Base-by-base conservation (phyloP, 2,797 vertebrate genomes). In the Pterois miles region DNA sequence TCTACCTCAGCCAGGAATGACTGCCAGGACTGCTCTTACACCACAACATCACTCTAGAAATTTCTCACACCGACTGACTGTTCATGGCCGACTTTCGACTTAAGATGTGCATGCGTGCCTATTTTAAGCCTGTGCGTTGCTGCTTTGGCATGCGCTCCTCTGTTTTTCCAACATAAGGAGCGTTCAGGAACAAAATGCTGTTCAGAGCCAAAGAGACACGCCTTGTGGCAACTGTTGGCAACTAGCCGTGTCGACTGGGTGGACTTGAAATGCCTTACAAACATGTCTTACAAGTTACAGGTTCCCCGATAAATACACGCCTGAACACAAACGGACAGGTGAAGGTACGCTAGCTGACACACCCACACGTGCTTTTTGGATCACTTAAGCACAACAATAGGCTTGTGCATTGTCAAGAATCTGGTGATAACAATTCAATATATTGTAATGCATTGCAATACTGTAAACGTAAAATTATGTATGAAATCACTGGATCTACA, bases 261-360 rank as follows among this genome's bases (percentile, higher is more conserved):
- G 18, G 60, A 86, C 76, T 68, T 54, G 68, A 80, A 86, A 59
- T 48, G 34, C 25, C 52, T 58, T 27, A 29, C 48, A 85, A 87
- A 92, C 86, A 82, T 52, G 81, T 76, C 54, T 60, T 52, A 67
- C 79, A 29, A 68, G 65, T 86, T 84, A 71, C 58, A 65, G 71
- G 48, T 64, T 85, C 59, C 25, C 68, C 7, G 6, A 33, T 18
- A 59, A 59, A 84, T 22, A 81, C 71, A 81, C 36, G 3, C 64
- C 75, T 52, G 57, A 14, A 65, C 6, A 48, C 53, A 81, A 53
- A 84, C 5, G 3, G 29, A 64, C 69, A 66, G 50, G 53, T 56
- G 56, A 52, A 50, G 18, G 52, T 7, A 23, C 20, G n/a, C 31
- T 7, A 25, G 34, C 33, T 4, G 76, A 83, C 82, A 82, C 74